Evolutionary conservation across 2,888 invertebrate genomes (phyloP), one percentile per base, ranked within the genome.

Genomic region (Ariolimax columbianus): DNA sequence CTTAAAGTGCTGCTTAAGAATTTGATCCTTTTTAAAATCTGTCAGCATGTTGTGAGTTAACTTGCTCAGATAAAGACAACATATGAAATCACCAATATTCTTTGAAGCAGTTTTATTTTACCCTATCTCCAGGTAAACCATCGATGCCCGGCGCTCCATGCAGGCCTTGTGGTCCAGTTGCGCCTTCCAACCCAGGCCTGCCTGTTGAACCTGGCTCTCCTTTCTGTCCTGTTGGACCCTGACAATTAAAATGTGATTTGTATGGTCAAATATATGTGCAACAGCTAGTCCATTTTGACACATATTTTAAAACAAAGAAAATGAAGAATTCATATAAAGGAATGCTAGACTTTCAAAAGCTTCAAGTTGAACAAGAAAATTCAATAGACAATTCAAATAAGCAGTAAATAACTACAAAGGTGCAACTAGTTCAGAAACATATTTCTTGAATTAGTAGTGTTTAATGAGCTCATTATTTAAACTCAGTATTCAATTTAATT

Each of bases 101-200:
- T n/a, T n/a, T n/a, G n/a, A n/a, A n/a, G n/a, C n/a, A n/a, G n/a
- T n/a, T 7, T 11, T 17, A 51, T 11, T 17, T 75, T 47, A 75
- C 73, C 30, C 1, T 26, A 75, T 0, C 0, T n/a, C 73, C 73
- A 75, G 73, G 47, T 4, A 75, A 75, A 47, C 73, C 73, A 47
- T 43, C n/a, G 36, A 3, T 0, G 19, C 70, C 70, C 4, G 38
- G 6, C 2, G 0, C 17, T 75, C 73, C 73, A 47, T 0, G 26
- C n/a, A 9, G 84, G 23, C 89, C 89, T 9, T 26, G 11, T 19
- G 43, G 66, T 30, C 87, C 88, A 6, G 75, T 55, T 3, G 43
- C 38, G n/a, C 89, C 88, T n/a, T 51, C 26, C 1, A 84, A 9
- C 43, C 88, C 88, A 36, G 82, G 80, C 55, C 77, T 38, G 19